Conservation (phyloP, 2,113 vertebrate species). For the Cebus imitator region DNA sequence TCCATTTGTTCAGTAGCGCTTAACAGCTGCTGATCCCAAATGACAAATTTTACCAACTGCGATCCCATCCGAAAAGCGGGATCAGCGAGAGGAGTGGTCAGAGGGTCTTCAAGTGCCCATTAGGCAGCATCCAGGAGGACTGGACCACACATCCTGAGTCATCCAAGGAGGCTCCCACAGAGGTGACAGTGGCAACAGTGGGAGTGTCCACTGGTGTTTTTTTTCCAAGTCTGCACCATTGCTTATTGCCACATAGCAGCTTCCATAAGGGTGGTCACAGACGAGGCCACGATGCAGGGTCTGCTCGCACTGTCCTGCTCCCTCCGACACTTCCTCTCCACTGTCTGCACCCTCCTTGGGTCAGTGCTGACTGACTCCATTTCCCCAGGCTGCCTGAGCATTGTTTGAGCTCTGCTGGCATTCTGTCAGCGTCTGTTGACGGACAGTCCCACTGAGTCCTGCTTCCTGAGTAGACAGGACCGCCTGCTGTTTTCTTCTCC, state of each 20-base stretch:
- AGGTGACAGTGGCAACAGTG: not conserved
- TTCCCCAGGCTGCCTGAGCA: constrained; percentile 78
- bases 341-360: not conserved
- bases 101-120: not conserved
- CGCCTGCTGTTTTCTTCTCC: constrained; percentile 83
- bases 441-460: constrained; percentile 80
- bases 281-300: not conserved
- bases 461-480: constrained; percentile 88
- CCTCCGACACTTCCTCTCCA: constrained; percentile 70
- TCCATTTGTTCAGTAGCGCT: not conserved
- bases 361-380: constrained; percentile 77
- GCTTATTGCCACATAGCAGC: not conserved
- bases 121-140: not conserved
- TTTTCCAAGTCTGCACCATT: not conserved
- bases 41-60: not conserved
- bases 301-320: constrained; percentile 40
- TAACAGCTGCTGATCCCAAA: not conserved
- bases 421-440: constrained; percentile 77
- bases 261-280: not conserved
- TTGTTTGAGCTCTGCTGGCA: constrained; percentile 77
- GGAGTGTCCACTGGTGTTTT: not conserved
- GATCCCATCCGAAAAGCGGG: not conserved
- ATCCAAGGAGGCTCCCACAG: not conserved
- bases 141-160: not conserved
- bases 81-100: not conserved